Conservation (phyloP, 2,113 vertebrate genomes). For the Puntigrus tetrazona region DNA sequence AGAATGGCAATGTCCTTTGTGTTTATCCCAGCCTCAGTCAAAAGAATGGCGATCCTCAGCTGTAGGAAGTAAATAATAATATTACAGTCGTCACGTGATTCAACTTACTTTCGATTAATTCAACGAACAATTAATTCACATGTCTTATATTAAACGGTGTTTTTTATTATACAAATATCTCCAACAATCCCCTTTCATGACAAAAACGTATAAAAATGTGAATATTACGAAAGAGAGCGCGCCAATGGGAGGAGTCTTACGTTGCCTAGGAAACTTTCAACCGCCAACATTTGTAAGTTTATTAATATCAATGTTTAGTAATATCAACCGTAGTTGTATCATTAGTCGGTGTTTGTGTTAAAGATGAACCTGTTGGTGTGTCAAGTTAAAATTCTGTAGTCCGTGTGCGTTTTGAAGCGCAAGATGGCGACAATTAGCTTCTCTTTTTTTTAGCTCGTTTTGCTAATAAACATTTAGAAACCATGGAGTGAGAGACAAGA, state of each 20-base stretch:
- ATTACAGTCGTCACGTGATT: too few relatives aligned
- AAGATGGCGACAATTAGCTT: slow-evolving; percentile 1
- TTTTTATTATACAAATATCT: neutral
- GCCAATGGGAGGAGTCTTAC: neutral
- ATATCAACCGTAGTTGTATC: neutral
- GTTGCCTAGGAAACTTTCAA: neutral
- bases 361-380: neutral
- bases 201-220: neutral
- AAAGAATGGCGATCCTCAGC: slow-evolving; percentile 74
- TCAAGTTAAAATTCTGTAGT: neutral
- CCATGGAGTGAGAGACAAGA: neutral
- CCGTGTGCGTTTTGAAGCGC: neutral
- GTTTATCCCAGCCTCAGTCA: slow-evolving; percentile 68
- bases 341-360: neutral
- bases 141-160: neutral
- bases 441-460: neutral
- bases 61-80: slow-evolving; percentile 48
- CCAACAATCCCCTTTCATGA: neutral
- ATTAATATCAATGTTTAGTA: neutral
- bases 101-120: too few relatives aligned
- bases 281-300: neutral
- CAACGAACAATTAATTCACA: too few relatives aligned
- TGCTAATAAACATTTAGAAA: neutral
- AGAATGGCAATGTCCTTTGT: slow-evolving; percentile 75
- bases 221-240: neutral